Evolutionary conservation across 2,797 vertebrate genomes (phyloP), one percentile per base, ranked within the genome.

Genomic region (Lithobates pipiens): DNA sequence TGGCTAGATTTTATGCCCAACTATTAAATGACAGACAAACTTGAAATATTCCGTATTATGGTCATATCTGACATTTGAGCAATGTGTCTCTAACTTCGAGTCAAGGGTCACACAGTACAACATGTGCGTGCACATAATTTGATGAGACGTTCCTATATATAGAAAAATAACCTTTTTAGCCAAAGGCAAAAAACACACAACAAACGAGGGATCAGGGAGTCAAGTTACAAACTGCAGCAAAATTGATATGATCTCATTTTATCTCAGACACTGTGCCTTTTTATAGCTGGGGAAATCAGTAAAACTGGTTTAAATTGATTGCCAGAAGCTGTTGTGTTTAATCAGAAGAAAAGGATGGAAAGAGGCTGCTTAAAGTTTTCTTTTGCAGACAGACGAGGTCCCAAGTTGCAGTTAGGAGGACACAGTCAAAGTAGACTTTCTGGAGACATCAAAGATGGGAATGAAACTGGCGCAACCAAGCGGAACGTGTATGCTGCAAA

Each of bases 101-200:
- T 36, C 65, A 25, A 61, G 67, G 73, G 46, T 79, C 32, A 18
- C 34, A 27, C 36, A 34, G 71, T 10, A 61, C 34, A 72, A 63
- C 75, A 27, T 54, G 36, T 23, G 10, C 23, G 13, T 44, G 32
- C 25, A 8, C 29, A 39, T 84, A 67, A 84, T 84, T 72, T 42
- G 76, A 84, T 84, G 44, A 78, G 10, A n/a, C 18, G 13, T 79
- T 27, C 9, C 54, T 68, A 79, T 85, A 67, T 85, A 84, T 85
- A 73, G 76, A 85, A 78, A 79, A 73, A 4, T 79, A 85, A 78
- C 76, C 34, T 18, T 79, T 79, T 79, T 79, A 78, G 57, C 76
- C 32, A 42, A 18, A 50, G 57, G 25, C 8, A 84, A 84, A n/a
- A 2, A 54, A 54, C 50, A 54, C 50, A 72, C 36, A 84, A 84